A percentile compares a stretch with the other conserved stretches of the same genome.
Conservation (phyloP, 1,140 invertebrate species). For the Chironomus tepperi region DNA sequence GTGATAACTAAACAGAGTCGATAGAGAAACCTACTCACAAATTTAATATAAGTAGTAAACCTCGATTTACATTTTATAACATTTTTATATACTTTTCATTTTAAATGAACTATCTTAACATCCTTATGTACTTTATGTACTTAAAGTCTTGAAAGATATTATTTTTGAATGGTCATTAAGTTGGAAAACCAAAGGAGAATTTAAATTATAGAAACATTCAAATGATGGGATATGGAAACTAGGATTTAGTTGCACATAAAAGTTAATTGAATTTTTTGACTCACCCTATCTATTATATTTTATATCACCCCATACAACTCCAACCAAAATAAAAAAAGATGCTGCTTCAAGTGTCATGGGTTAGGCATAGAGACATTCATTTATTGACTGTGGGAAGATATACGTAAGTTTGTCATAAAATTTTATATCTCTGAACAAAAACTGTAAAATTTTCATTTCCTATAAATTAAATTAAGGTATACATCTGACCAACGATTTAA, state of each 20-base stretch:
- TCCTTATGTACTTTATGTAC: background rate
- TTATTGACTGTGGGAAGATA: conserved; percentile 81
- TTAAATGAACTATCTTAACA: background rate
- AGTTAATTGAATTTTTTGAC: conserved; percentile 27
- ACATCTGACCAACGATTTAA: conserved; percentile 83
- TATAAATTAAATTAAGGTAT: conserved; percentile 43
- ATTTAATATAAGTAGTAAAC: too few relatives aligned
- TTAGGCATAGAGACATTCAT: conserved; percentile 78
- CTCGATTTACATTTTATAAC: too few relatives aligned
- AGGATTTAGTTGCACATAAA: conserved; percentile 25
- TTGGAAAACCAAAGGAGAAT: background rate
- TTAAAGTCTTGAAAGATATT: background rate
- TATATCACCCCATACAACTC: conserved; percentile 30
- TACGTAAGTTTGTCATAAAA: conserved; percentile 40
- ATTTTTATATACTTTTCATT: background rate
- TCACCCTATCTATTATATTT: conserved; percentile 25
- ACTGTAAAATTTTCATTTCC: background rate
- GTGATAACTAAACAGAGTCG: too few relatives aligned
- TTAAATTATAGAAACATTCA: background rate
- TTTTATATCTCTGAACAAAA: background rate
- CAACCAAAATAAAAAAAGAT: conserved; percentile 47
- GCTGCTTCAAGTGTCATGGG: conserved; percentile 79
- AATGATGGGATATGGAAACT: background rate
- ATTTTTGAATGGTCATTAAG: background rate
- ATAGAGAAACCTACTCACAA: too few relatives aligned